Base-by-base conservation (phyloP, 2,888 invertebrate species). In the Sarcophaga carnaria region DNA sequence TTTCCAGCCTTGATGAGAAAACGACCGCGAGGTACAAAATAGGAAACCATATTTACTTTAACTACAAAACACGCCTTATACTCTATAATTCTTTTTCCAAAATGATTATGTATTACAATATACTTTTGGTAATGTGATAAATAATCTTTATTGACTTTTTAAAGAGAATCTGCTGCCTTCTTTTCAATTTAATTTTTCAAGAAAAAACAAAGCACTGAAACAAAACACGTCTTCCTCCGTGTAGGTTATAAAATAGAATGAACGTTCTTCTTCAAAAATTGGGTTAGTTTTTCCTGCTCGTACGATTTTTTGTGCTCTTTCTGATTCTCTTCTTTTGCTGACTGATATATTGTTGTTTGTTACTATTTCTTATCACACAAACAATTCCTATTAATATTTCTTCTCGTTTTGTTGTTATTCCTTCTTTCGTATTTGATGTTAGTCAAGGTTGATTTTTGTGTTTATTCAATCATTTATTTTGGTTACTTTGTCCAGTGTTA, bases 21-120 rank as follows among this genome's bases (percentile, higher is more conserved):
- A 59, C 92, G 90, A 25, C 91, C 92, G 70, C 93, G 92, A 71
- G 93, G 93, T 81, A 93, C 90, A 88, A 93, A 93, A 82, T 93
- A 93, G 37, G 93, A 93, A 86, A 93, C 93, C 93, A 93, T 92
- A 87, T 1, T 67, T 3, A 62, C n/a, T 59, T 70, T 64, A n/a
- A 69, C 14, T 74, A 74, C 63, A 74, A 62, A 66, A 20, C 37
- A 37, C 14, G 10, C 37, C 63, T 63, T 63, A 27, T 49, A 14
- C 54, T 54, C 14, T 37, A 25, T 60, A 22, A 45, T 3, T 69
- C 60, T 47, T 74, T 45, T 25, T 3, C 22, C 37, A 78, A 25
- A 27, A 8, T 64, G 27, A 84, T 74, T 80, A 80, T 67, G 79
- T 83, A 70, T 77, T 54, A 66, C 20, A 66, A 25, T 64, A 71